phyloP scores from a whole-genome alignment of 2,113 vertebrate species.

The Hepsetus odoe region DNA sequence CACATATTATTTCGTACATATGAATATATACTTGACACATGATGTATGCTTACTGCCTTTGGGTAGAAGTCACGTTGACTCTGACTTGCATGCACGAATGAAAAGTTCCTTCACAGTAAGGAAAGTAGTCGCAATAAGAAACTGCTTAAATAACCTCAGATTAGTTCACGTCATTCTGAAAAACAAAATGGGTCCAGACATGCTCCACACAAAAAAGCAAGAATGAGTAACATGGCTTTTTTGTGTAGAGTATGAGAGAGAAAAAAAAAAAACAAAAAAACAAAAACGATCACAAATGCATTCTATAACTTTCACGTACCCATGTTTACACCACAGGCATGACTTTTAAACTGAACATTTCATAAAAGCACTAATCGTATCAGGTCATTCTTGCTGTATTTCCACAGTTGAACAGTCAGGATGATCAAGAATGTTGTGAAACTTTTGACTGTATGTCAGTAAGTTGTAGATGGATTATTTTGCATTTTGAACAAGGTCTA shows the following conservation, averaged over 20 bases:
- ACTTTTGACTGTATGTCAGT: not conserved
- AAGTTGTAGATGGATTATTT: not conserved
- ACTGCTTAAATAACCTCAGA: not conserved
- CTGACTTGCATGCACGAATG: not conserved
- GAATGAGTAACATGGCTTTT: not conserved
- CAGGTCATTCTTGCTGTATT: not conserved
- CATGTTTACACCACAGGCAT: not conserved
- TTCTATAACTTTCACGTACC: not conserved
- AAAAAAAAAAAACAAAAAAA: not conserved
- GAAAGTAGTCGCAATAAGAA: not conserved
- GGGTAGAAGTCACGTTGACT: not conserved
- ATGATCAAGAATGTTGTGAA: not conserved
- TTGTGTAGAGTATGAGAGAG: not conserved
- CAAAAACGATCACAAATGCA: not conserved
- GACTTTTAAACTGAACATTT: not conserved
- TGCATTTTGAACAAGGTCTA: not conserved
- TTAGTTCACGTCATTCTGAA: not conserved
- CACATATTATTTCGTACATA: not conserved
- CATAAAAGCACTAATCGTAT: not conserved
- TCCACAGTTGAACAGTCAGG: not conserved
- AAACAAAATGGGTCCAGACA: not conserved
- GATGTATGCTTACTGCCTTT: not conserved
- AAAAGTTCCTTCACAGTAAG: not conserved
- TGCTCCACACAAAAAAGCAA: not conserved
- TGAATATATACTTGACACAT: not conserved